phyloP scores from a whole-genome alignment of 1,140 invertebrate genomes.

The Drosophila miranda region DNA sequence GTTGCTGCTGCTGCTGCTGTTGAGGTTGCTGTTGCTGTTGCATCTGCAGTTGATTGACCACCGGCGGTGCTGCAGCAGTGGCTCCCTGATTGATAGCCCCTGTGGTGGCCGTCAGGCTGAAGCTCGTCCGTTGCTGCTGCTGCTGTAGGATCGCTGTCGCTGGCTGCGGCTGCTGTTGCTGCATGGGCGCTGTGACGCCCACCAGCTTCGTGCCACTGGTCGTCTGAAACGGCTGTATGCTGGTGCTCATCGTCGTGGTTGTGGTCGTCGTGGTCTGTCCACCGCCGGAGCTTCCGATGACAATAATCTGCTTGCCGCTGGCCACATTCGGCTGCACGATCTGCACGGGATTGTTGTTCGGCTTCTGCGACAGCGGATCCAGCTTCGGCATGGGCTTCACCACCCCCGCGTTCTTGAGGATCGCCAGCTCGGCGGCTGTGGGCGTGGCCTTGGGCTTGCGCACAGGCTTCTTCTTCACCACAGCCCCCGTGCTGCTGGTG shows the following conservation, averaged over 20 bases:
- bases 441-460: slow-evolving; percentile 72
- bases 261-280: slow-evolving; percentile 62
- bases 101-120: slow-evolving; percentile 41
- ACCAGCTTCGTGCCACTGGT: slow-evolving; percentile 83
- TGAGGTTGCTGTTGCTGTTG: slow-evolving; percentile 32
- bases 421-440: slow-evolving; percentile 66
- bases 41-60: slow-evolving; percentile 43
- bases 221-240: slow-evolving; percentile 79
- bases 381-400: slow-evolving; percentile 78
- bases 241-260: slow-evolving; percentile 73
- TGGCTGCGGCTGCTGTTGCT: slow-evolving; percentile 67
- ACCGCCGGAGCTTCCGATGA: slow-evolving; percentile 52
- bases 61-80: slow-evolving; percentile 13
- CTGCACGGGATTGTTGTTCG: slow-evolving; percentile 78
- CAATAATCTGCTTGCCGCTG: slow-evolving; percentile 76
- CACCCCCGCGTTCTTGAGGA: slow-evolving; percentile 72
- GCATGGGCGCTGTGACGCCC: slow-evolving; percentile 81
- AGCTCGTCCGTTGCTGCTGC: slow-evolving; percentile 48
- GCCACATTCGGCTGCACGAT: slow-evolving; percentile 81
- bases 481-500: slow-evolving; percentile 47
- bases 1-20: slow-evolving; percentile 81
- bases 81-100: slow-evolving; percentile 18
- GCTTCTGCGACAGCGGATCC: slow-evolving; percentile 76
- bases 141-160: slow-evolving; percentile 40
- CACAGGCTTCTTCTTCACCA: slow-evolving; percentile 76